Base-by-base conservation (phyloP, 2,797 vertebrate species). In the Hylomyscus alleni region DNA sequence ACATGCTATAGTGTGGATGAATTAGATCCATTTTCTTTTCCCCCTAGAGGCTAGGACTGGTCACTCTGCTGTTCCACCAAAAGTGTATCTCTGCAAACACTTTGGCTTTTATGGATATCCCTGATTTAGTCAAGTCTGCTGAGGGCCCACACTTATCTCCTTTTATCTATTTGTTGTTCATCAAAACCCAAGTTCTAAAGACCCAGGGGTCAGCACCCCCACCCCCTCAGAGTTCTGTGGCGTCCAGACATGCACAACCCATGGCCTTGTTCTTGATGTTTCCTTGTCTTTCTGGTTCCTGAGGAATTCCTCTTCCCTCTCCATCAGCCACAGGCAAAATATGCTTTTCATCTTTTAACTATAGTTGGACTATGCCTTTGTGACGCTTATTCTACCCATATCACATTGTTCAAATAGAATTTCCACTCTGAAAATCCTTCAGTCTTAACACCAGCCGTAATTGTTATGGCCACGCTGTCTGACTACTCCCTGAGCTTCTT, bases 271-370 rank as follows among this genome's bases (percentile, higher is more conserved):
- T 40, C 87, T 37, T 69, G 20, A 50, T 24, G 7, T 1, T 60
- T 56, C 34, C 44, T 78, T 44, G 56, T 50, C 65, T 44, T n/a
- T 75, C 19, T 54, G 65, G 14, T 19, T 88, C 78, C 40, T n/a
- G 3, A 90, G 31, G 26, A 76, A 54, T 76, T 88, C 37, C 50
- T 44, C 90, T 94, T 72, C 11, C 11, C 11, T 86, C 22, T 29
- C 44, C 8, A 7, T 77, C 44, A 77, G 67, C 17, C 31, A 91
- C 20, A 6, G 65, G 69, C 72, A 62, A 85, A 94, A 13, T 58
- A 56, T 69, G 47, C 56, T 50, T 85, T 90, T 62, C 47, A 80
- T 88, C 84, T 85, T 91, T 94, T 75, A 72, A 37, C 6, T 58
- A 22, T 37, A 56, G 69, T 89, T 72, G 78, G 83, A 54, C 34